phyloP scores from a whole-genome alignment of 2,113 vertebrate species.

The Natator depressus region DNA sequence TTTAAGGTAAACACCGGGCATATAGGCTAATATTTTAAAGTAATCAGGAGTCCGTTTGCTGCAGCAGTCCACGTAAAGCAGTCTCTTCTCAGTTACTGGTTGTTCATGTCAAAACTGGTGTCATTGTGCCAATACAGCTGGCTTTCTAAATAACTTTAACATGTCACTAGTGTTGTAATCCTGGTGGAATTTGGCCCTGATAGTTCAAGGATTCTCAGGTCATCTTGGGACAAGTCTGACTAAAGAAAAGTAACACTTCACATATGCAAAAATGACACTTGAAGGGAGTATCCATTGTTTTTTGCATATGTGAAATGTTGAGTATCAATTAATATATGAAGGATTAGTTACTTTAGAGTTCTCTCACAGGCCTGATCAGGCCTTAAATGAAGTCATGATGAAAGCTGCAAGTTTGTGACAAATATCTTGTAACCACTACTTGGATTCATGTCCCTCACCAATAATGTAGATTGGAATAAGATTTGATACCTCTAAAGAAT shows the following conservation, averaged over 20 bases:
- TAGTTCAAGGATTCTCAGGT: background rate
- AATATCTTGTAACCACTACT: background rate
- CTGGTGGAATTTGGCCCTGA: background rate
- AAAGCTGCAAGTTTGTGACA: background rate
- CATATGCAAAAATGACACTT: background rate
- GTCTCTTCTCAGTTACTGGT: background rate
- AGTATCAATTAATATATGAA: background rate
- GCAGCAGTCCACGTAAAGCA: background rate
- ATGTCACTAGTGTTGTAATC: background rate
- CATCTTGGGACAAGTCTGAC: background rate
- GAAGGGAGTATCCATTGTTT: background rate
- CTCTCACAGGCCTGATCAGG: background rate
- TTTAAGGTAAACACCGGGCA: background rate
- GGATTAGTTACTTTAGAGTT: background rate
- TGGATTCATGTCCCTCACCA: background rate
- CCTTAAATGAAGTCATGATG: rapidly evolving
- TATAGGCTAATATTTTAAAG: too few species aligned
- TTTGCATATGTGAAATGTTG: too few species aligned
- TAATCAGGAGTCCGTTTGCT: background rate
- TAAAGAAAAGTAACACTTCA: background rate
- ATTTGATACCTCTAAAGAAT: background rate
- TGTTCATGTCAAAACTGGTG: background rate
- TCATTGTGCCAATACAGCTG: background rate
- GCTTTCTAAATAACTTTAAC: background rate
- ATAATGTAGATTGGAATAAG: background rate